Conservation (phyloP, 2,797 vertebrate species). For the Halcyon leucocephala region DNA sequence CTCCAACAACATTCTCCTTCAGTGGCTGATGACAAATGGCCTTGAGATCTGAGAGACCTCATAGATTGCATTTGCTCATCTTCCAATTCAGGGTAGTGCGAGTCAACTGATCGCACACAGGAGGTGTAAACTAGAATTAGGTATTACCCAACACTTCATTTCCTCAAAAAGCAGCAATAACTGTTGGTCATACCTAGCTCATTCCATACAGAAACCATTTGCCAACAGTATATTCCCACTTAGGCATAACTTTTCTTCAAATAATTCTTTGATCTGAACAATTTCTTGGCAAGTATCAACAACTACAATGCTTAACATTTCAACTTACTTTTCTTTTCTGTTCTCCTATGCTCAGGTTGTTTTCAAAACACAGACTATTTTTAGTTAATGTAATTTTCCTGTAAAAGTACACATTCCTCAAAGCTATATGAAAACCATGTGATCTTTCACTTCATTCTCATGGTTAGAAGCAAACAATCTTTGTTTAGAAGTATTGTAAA, state of each 20-base stretch:
- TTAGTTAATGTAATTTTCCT: not conserved
- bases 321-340: not conserved
- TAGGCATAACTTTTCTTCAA: not conserved
- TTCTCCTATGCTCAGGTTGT: not conserved
- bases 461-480: not conserved
- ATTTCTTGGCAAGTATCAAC: not conserved
- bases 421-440: not conserved
- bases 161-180: not conserved
- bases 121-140: not conserved
- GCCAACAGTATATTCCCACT: not conserved
- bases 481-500: not conserved
- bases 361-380: not conserved
- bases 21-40: not conserved
- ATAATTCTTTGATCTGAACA: not conserved
- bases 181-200: not conserved
- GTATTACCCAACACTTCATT: not conserved
- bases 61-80: not conserved
- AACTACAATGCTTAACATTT: not conserved
- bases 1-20: not conserved
- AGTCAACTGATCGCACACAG: not conserved
- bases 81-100: not conserved
- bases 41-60: not conserved
- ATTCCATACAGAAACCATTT: not conserved
- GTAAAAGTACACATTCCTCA: not conserved
- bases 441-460: not conserved